phyloP scores from a whole-genome alignment of 2,113 vertebrate genomes.

The Hydropotes inermis region DNA sequence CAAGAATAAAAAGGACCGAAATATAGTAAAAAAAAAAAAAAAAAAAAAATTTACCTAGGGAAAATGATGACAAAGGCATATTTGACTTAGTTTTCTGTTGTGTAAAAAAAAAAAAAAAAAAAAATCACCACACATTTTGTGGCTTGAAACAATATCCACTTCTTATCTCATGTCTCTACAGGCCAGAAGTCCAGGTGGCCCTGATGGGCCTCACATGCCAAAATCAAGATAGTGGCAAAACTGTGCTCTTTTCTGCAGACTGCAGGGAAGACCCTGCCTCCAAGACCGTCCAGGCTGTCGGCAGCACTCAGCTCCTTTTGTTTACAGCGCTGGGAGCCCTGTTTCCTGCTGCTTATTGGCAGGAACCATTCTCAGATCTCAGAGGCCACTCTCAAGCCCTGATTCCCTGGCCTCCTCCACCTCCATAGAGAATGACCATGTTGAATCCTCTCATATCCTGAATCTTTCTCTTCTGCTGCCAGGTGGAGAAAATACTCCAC shows the following conservation, averaged over 20 bases:
- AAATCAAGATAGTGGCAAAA: not conserved
- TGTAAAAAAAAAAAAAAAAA: not conserved
- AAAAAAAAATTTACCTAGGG: not conserved
- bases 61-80: not conserved
- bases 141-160: not conserved
- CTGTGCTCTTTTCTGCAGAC: not conserved
- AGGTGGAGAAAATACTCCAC: not conserved
- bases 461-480: not conserved
- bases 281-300: not conserved
- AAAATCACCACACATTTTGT: not conserved
- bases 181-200: not conserved
- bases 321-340: not conserved
- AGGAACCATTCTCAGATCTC: not conserved
- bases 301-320: not conserved
- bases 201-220: not conserved
- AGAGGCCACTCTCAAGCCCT: no score
- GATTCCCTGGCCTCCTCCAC: not conserved
- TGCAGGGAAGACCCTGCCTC: not conserved
- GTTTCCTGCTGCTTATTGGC: not conserved
- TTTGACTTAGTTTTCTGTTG: not conserved
- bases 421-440: not conserved
- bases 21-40: not conserved
- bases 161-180: not conserved
- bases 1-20: not conserved
- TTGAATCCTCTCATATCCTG: not conserved